Percentiles rank a stretch among this genome's conserved stretches.
phyloP scores from a whole-genome alignment of 2,888 invertebrate genomes.

The Anarsia innoxiella region DNA sequence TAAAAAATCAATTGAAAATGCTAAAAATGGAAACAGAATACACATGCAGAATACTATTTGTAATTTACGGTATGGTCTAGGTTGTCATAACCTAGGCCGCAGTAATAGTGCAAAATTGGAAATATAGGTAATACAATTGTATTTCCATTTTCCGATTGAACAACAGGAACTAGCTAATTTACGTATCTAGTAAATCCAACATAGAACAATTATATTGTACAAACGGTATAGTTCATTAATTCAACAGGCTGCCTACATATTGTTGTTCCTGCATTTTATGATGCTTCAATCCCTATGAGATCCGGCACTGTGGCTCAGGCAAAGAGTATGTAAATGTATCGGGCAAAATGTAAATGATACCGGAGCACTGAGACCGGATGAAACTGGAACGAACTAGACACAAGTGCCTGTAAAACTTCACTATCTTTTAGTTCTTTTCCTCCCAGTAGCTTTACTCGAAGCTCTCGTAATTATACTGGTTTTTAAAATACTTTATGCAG shows the following conservation, averaged over 20 bases:
- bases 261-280: constrained; percentile 48
- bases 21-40: too few species aligned
- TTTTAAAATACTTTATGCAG: too few species aligned
- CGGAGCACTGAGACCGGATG: constrained; percentile 8
- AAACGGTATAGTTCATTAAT: constrained; percentile 43
- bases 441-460: constrained; percentile 11
- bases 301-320: constrained; percentile 22
- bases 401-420: constrained; percentile 14
- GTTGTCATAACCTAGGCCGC: too few species aligned
- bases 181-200: too few species aligned
- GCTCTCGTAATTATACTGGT: constrained; percentile 8
- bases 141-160: too few species aligned
- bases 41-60: too few species aligned
- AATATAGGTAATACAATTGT: too few species aligned
- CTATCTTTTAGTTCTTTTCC: constrained; percentile 18
- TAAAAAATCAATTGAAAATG: too few species aligned
- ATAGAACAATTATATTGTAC: too few species aligned
- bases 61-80: too few species aligned
- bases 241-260: constrained; percentile 26
- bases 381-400: constrained; percentile 18
- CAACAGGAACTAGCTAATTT: too few species aligned
- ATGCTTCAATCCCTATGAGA: constrained; percentile 33
- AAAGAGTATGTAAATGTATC: constrained; percentile 51
- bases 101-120: too few species aligned
- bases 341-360: constrained; percentile 47